Evolutionary conservation across 2,888 invertebrate species (phyloP), one percentile per base, ranked within the genome.

Genomic region (Leptothorax acervorum): DNA sequence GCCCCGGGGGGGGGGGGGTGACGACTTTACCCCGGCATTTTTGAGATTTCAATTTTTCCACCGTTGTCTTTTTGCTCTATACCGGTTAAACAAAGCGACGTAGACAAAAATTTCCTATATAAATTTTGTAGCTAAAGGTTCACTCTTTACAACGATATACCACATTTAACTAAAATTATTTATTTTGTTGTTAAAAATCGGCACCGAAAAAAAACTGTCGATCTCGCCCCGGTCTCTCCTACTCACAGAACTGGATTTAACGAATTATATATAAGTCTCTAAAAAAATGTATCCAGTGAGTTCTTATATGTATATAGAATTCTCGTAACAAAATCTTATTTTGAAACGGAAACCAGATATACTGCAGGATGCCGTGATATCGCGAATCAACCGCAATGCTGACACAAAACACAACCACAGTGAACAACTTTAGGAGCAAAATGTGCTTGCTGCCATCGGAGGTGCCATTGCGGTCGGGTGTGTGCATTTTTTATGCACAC

Each of bases 401-500:
- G 74, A 62, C 62, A 45, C 65, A 62, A 62, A 45, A 42, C 23
- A 39, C 73, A 65, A 53, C 65, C 65, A 12, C 65, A 65, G 15
- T 11, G 28, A 53, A 65, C 11, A 53, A 28, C 28, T 39, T 31
- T 48, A 28, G 18, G 28, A 35, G 39, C 39, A 35, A 60, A 35
- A 35, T 35, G 12, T n/a, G 53, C 23, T 23, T 3, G 15, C 31
- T 15, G 55, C 51, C 18, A 70, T 57, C 60, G 66, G 18, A n/a
- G 53, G 5, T 53, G 75, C 51, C 55, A 82, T 57, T 60, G 31
- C 71, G 66, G 62, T 62, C 45, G 11, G 12, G 12, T 53, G 55
- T 42, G 11, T n/a, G 42, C 51, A 76, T 28, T 65, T 51, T 76
- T 51, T 74, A 51, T 70, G 73, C 23, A 51, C 15, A 48, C 28